phyloP scores from a whole-genome alignment of 2,888 invertebrate species.

The Hydropsyche betteni region DNA sequence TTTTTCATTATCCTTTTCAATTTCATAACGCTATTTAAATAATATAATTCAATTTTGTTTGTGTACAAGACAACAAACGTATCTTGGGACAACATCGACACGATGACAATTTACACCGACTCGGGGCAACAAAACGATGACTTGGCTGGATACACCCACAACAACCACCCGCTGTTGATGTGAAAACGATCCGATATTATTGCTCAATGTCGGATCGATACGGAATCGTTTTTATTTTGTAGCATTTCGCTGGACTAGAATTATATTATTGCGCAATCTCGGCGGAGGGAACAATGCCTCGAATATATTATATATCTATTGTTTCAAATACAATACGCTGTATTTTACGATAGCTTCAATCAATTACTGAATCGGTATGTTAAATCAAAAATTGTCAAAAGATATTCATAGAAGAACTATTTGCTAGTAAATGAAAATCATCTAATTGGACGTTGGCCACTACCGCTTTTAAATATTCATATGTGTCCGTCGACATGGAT shows the following conservation, averaged over 20 bases:
- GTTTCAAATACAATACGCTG: too few species aligned
- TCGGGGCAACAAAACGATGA: conserved; percentile 38
- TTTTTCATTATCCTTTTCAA: too few species aligned
- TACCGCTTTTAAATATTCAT: conserved; percentile 29
- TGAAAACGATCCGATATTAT: conserved; percentile 17
- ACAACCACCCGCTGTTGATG: conserved; percentile 16
- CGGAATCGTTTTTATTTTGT: too few species aligned
- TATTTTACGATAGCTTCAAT: too few species aligned
- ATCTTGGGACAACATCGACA: conserved; percentile 37
- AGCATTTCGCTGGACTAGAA: too few species aligned
- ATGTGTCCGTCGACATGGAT: conserved; percentile 24
- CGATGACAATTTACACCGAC: conserved; percentile 47
- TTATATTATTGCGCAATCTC: too few species aligned
- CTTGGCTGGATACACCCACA: conserved; percentile 28
- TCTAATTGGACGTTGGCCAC: conserved; percentile 19
- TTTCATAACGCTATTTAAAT: not conserved
- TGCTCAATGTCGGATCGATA: not conserved
- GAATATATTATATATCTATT: too few species aligned
- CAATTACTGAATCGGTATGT: too few species aligned
- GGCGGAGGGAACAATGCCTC: too few species aligned
- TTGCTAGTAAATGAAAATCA: not conserved
- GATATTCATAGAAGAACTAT: not conserved
- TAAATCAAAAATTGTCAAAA: too few species aligned
- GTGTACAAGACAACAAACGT: conserved; percentile 25
- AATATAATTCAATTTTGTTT: conserved; percentile 32